Percentiles rank a stretch among this genome's conserved stretches.
These are phyloP conservation scores for Muricea muricata DNA, from an alignment of 92 coral and sea anemone genomes.

Conservation along the genomic window DNA sequence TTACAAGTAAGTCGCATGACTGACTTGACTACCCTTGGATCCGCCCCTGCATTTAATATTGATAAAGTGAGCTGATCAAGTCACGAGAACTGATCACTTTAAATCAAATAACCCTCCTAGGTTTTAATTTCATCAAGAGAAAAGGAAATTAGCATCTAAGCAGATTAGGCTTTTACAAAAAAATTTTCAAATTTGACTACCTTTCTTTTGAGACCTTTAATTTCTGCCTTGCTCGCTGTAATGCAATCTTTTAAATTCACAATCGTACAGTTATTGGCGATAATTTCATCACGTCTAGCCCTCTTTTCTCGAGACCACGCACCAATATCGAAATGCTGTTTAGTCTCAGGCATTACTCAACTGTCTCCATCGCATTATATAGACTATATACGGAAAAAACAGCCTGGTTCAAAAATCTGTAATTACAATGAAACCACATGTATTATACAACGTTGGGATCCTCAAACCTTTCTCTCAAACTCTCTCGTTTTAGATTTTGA, in stretches of 20 bases:
- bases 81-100: no score
- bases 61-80: no score
- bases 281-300: background rate
- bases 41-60: no score
- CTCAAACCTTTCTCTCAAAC: constrained; percentile 4
- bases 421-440: constrained; percentile 20
- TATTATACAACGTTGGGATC: background rate
- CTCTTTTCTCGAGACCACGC: constrained; percentile 12
- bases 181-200: background rate
- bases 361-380: background rate
- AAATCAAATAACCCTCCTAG: constrained; percentile 12
- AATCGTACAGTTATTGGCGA: constrained; percentile 15
- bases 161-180: background rate
- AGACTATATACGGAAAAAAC: constrained; percentile 1
- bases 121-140: background rate
- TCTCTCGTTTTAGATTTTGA: constrained; percentile 28
- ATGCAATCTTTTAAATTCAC: constrained; percentile 6
- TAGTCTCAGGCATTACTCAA: constrained; percentile 4
- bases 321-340: constrained; percentile 29
- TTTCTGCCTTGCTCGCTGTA: constrained; percentile 2
- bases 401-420: constrained; percentile 31
- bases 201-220: constrained; percentile 16
- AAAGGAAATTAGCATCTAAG: background rate
- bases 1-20: no score
- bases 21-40: no score